Base-by-base conservation (phyloP, 2,888 invertebrate species). In the Punctoribates punctum region DNA sequence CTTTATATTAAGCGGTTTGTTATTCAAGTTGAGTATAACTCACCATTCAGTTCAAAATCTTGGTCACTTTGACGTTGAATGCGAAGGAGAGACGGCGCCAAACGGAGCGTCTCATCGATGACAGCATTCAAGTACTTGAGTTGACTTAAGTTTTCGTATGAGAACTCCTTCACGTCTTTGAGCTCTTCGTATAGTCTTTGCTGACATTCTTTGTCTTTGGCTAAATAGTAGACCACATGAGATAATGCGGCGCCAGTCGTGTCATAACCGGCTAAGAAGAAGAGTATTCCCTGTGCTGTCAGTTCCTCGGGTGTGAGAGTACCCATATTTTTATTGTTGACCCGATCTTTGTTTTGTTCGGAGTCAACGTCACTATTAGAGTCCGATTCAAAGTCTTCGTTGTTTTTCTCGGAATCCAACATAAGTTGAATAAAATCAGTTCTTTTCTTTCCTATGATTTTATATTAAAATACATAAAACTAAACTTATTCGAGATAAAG, bases 231-330 rank as follows among this genome's bases (percentile, higher is more conserved):
- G 75, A 84, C 82, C 15, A 84, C 82, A 80, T 85, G 87, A 8
- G 83, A 83, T 46, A 87, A 80, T 3, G 85, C 83, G 2, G 85
- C 85, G 34, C 86, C 84, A 0, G 86, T 87, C 3, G 76, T 76
- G 42, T 76, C 76, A 25, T 42, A 76, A 54, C 76, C 73, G 17
- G 73, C 73, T 17, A 73, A 25, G 42, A 73, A 76, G n/a, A 76
- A 76, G 0, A n/a, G 73, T 3, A 15, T 73, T 20, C 76, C 73
- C 62, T 76, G 76, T 29, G 25, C 76, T 57, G 62, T 54, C 25
- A 76, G 23, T 23, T 76, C 76, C 1, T 73, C 73, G 11, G 27
- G 8, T 5, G 4, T 8, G 34, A 34, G 73, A 57, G 5, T n/a
- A 73, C n/a, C n/a, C 38, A 2, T 9, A 15, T 1, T 20, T 20